These are phyloP conservation scores for Austrolebias charrua DNA, from an alignment of 2,797 vertebrate genomes.

Conservation along the genomic window DNA sequence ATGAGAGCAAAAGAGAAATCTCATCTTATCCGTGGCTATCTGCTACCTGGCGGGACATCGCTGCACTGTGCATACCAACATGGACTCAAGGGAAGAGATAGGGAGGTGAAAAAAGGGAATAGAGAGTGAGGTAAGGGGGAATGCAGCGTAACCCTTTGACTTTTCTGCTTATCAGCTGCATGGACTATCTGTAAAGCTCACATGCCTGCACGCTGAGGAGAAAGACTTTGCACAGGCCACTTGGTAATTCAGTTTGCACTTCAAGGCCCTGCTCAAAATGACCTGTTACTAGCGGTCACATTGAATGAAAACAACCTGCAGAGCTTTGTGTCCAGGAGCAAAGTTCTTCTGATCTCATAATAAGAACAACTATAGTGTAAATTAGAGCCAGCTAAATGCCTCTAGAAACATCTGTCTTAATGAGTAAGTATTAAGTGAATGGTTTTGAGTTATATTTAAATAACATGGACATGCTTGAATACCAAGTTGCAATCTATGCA, in stretches of 20 bases:
- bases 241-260: constrained; percentile 52
- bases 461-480: not conserved
- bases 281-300: constrained; percentile 40
- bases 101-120: constrained; percentile 26
- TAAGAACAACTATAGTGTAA: constrained; percentile 32
- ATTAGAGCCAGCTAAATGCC: constrained; percentile 37
- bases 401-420: constrained; percentile 27
- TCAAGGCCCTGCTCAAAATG: constrained; percentile 43
- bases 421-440: constrained; percentile 18
- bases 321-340: constrained; percentile 40
- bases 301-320: constrained; percentile 36
- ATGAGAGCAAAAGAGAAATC: constrained; percentile 53
- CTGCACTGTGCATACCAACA: constrained; percentile 55
- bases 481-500: not conserved
- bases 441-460: constrained; percentile 3
- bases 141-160: constrained; percentile 56
- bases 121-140: constrained; percentile 15
- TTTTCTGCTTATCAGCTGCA: constrained; percentile 52
- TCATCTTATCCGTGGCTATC: constrained; percentile 59
- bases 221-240: constrained; percentile 37
- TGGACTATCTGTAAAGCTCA: constrained; percentile 45
- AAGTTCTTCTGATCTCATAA: constrained; percentile 34
- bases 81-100: constrained; percentile 40
- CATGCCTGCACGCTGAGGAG: constrained; percentile 24
- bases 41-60: constrained; percentile 40